phyloP scores from a whole-genome alignment of 2,113 vertebrate genomes.

The Solea senegalensis region DNA sequence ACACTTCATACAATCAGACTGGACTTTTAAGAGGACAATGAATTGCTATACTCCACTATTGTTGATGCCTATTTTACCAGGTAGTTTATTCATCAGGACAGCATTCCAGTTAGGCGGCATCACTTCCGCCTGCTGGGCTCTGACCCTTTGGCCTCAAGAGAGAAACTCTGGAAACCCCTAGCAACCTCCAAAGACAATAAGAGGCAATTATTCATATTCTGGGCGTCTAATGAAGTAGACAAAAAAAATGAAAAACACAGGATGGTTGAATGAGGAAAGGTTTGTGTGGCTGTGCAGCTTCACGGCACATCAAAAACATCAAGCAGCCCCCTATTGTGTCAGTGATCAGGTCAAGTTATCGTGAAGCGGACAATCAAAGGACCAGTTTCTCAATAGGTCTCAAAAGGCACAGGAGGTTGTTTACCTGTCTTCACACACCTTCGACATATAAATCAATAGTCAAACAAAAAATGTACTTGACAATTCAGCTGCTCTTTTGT shows the following conservation, averaged over 20 bases:
- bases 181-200: conserved; percentile 72
- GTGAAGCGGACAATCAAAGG: not conserved
- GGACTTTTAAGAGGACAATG: not conserved
- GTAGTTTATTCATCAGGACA: conserved; percentile 49
- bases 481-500: too few species aligned
- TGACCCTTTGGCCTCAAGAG: conserved; percentile 65
- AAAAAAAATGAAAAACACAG: conserved; percentile 32
- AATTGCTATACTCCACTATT: conserved; percentile 23
- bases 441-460: not conserved
- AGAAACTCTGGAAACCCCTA: conserved; percentile 57
- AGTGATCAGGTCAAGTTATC: not conserved
- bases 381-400: not conserved
- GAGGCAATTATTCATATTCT: conserved; percentile 72
- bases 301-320: conserved; percentile 6
- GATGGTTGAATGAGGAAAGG: conserved; percentile 58
- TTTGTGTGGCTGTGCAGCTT: conserved; percentile 31
- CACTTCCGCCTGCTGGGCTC: conserved; percentile 59
- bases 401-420: not conserved
- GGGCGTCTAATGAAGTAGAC: conserved; percentile 54
- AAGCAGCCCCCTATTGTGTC: conserved; percentile 18
- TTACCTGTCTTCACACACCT: not conserved
- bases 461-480: too few species aligned
- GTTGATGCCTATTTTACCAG: conserved; percentile 40
- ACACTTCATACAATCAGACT: not conserved
- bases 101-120: conserved; percentile 58